Base-by-base conservation (phyloP, 2,888 invertebrate species). In the Philaethria dido region DNA sequence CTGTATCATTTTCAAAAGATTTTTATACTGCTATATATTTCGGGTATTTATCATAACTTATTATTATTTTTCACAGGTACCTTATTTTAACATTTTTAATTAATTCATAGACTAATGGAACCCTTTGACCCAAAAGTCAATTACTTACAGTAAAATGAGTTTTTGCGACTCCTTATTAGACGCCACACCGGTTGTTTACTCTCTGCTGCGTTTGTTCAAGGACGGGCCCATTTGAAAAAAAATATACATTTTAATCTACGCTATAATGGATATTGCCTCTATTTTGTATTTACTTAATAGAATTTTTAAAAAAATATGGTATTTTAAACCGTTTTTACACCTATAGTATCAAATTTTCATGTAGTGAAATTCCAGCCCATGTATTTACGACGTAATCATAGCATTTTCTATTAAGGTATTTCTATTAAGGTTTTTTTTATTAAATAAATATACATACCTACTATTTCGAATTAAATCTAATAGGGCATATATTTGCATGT, bases 121-220 rank as follows among this genome's bases (percentile, higher is more conserved):
- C 69, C 69, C 69, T 60, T 42, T 50, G 42, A 60, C 29, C 20
- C 42, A 44, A 50, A 42, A 50, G 44, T 42, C 22, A 62, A 69
- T 66, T 55, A 66, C 44, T 54, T n/a, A 64, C 69, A 60, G 66
- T 50, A 44, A 66, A 60, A 59, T 63, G 63, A 22, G 47, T 69
- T 61, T 66, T 71, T 69, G 68, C 66, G 55, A 64, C 62, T 63
- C 73, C 64, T 74, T 65, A 71, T 75, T 73, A 71, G 69, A 71
- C 72, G 70, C 74, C 73, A 72, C 77, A 74, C 74, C 67, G 64
- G 73, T 72, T 72, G 72, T 76, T 78, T 73, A 77, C 73, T 74
- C 76, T 76, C 77, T 73, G 72, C 39, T 80, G 77, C 57, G 71
- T 77, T 77, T 77, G 66, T 62, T 71, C 75, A 81, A 77, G 78